These are phyloP conservation scores for Silvanus unidentatus DNA, from an alignment of 2,888 invertebrate species.

Conservation along the genomic window DNA sequence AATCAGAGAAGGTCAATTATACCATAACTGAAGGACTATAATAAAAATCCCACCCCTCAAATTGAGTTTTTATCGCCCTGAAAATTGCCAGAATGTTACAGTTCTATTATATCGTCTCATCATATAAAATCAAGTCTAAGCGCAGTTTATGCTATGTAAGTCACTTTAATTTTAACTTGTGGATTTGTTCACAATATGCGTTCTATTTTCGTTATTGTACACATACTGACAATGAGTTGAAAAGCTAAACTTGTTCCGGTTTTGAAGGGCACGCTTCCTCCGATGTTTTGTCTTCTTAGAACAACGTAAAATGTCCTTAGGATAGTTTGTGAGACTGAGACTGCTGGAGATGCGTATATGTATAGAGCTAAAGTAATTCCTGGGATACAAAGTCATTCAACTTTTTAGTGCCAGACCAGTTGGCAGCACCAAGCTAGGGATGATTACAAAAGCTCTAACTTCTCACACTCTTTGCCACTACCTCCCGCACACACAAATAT, in stretches of 20 bases:
- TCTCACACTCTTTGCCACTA: constrained; percentile 9
- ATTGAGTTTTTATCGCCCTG: too few relatives aligned
- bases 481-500: neutral
- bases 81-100: neutral
- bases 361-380: constrained; percentile 26
- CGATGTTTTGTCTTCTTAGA: constrained; percentile 6
- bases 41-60: neutral
- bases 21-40: constrained; percentile 7
- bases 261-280: constrained; percentile 2
- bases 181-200: neutral
- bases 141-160: too few relatives aligned
- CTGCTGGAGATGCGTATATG: constrained; percentile 31
- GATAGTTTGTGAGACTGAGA: constrained; percentile 22
- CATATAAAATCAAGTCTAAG: too few relatives aligned
- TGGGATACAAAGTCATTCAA: constrained; percentile 39
- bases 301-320: constrained; percentile 11
- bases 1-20: constrained; percentile 9
- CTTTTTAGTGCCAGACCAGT: constrained; percentile 42
- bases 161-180: constrained; percentile 2
- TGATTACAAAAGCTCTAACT: constrained; percentile 28
- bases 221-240: too few relatives aligned
- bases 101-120: neutral
- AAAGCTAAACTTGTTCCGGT: too few relatives aligned
- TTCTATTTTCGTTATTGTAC: neutral
- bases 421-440: constrained; percentile 30